Percentiles rank a stretch among this genome's conserved stretches.
Evolutionary conservation across 1,140 invertebrate genomes (phyloP).

Genomic region (Drosophila eugracilis): DNA sequence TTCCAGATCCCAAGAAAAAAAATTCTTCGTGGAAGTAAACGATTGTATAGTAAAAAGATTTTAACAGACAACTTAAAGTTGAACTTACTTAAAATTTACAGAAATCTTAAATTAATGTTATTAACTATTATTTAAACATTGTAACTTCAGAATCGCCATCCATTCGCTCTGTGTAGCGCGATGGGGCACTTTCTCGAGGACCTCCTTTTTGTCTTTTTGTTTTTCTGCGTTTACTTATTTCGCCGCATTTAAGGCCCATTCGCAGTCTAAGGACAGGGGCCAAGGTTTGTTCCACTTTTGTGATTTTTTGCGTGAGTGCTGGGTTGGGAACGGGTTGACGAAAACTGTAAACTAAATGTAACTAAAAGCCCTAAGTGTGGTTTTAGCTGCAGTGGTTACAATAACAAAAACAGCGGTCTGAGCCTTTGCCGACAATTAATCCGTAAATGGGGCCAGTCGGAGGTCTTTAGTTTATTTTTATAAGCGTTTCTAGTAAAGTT

Average conservation of each 20-base stretch:
- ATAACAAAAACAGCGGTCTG: constrained; percentile 44
- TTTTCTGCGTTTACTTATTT: constrained; percentile 24
- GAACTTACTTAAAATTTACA: too few relatives aligned
- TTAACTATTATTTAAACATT: too few relatives aligned
- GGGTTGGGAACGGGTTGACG: constrained; percentile 27
- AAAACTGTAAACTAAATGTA: constrained; percentile 65
- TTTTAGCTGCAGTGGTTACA: constrained; percentile 55
- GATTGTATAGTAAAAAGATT: too few relatives aligned
- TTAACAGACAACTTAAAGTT: too few relatives aligned
- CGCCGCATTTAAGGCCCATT: constrained; percentile 15
- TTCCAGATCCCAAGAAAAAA: too few relatives aligned
- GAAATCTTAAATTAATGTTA: too few relatives aligned
- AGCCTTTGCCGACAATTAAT: constrained; percentile 48
- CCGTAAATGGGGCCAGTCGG: constrained; percentile 32
- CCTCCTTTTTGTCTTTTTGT: background rate
- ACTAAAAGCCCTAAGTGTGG: constrained; percentile 71
- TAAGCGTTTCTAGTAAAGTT: too few relatives aligned
- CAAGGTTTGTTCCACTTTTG: constrained; percentile 49
- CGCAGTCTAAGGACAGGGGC: constrained; percentile 25
- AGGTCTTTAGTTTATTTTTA: constrained; percentile 32
- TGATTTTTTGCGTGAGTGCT: constrained; percentile 12
- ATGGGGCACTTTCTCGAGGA: too few relatives aligned
- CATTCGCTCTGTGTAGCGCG: too few relatives aligned
- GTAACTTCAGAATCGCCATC: too few relatives aligned
- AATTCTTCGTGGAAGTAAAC: too few relatives aligned